Percentiles rank a stretch among this genome's conserved stretches.
phyloP scores from a whole-genome alignment of 2,113 vertebrate genomes.

The Carassius gibelio region DNA sequence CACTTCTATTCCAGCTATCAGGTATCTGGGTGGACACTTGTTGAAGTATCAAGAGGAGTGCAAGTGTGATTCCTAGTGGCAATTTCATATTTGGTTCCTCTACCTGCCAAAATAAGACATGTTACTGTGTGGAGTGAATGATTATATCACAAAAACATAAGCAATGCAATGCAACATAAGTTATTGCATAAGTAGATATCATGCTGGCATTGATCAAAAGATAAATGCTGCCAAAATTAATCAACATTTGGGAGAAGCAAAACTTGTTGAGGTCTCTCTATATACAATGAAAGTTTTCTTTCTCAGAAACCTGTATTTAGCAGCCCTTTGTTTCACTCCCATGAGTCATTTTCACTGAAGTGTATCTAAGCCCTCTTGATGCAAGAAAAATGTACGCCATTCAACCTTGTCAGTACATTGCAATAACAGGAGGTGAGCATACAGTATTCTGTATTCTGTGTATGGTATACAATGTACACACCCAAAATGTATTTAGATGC shows the following conservation, averaged over 20 bases:
- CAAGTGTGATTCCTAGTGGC: conserved; percentile 50
- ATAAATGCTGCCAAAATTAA: neutral
- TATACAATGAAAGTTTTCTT: conserved; percentile 24
- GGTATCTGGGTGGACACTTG: conserved; percentile 24
- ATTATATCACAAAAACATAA: neutral
- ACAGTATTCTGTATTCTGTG: neutral
- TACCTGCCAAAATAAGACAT: conserved; percentile 50
- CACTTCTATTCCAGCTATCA: neutral
- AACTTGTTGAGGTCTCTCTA: neutral
- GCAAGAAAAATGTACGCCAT: neutral
- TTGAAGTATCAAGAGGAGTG: conserved; percentile 62
- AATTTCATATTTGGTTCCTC: conserved; percentile 60
- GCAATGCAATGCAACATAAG: neutral
- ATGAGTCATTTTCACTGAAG: conserved; percentile 12
- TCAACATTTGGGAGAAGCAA: neutral
- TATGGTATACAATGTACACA: neutral
- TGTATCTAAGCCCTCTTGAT: conserved; percentile 20
- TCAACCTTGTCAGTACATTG: neutral
- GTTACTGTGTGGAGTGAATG: neutral
- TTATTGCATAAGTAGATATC: neutral
- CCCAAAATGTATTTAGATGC: conserved; percentile 14
- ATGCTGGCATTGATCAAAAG: too few species aligned
- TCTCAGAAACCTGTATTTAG: conserved; percentile 1
- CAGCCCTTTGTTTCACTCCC: neutral
- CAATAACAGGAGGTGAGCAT: neutral